phyloP scores from a whole-genome alignment of 2,797 vertebrate species.

The Gymnoscopelus microlampas region DNA sequence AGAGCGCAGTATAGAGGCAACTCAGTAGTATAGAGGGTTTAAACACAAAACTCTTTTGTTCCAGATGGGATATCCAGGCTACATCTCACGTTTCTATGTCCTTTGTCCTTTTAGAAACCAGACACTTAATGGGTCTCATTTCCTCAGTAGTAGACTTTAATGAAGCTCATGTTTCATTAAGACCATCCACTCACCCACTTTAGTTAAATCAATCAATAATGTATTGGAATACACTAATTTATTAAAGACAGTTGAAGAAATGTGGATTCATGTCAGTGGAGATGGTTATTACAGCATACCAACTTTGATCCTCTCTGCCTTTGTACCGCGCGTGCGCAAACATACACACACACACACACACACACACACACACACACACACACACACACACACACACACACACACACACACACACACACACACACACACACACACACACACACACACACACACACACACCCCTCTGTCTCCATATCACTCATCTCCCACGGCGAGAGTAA shows the following conservation, averaged over 20 bases:
- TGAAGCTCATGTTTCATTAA: no score
- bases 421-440: background rate
- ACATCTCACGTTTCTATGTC: constrained; percentile 24
- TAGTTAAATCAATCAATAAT: no score
- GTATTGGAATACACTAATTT: no score
- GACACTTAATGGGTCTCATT: constrained; percentile 27
- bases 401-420: background rate
- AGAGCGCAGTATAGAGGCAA: no score
- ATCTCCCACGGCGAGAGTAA: background rate
- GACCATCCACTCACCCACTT: no score
- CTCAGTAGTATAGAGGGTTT: no score
- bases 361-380: background rate
- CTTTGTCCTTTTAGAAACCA: constrained; percentile 24
- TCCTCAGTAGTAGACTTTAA: constrained; percentile 18
- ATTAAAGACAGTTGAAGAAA: no score
- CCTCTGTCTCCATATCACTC: constrained; percentile 2
- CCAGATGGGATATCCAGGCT: constrained; percentile 37
- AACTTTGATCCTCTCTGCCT: no score
- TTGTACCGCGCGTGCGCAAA: no score
- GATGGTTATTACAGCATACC: no score
- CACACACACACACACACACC: constrained; percentile 14
- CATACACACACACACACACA: background rate
- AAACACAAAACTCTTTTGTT: no score
- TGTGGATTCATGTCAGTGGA: no score
- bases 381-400: background rate